phyloP scores from a whole-genome alignment of 2,888 invertebrate genomes.

The Machimus rusticus region DNA sequence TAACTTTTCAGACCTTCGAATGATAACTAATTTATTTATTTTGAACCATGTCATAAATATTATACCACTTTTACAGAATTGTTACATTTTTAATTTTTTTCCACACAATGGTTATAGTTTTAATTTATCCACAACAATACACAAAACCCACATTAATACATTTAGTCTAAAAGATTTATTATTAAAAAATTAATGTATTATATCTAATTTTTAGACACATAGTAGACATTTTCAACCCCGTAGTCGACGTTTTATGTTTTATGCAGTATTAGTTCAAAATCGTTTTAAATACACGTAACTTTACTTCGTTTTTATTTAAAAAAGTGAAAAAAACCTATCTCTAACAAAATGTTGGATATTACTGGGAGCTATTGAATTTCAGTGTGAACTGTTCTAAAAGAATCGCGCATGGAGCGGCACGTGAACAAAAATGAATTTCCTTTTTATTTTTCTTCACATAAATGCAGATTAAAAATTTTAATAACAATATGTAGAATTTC shows the following conservation, averaged over 20 bases:
- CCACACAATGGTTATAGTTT: background rate
- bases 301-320: background rate
- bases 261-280: too few species aligned
- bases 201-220: background rate
- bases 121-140: background rate
- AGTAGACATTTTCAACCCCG: too few species aligned
- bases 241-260: too few species aligned
- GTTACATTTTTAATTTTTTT: background rate
- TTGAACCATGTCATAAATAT: too few species aligned
- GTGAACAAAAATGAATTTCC: background rate
- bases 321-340: background rate
- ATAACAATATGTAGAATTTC: background rate
- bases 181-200: background rate
- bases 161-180: background rate
- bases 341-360: background rate
- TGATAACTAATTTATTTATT: too few species aligned
- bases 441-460: background rate
- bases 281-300: background rate
- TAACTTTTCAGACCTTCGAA: too few species aligned
- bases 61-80: background rate
- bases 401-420: background rate
- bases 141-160: background rate
- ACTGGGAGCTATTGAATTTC: background rate
- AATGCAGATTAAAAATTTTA: background rate
- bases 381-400: background rate